Base-by-base conservation (phyloP, 1,140 invertebrate species). In the Psilanteris sp. region DNA sequence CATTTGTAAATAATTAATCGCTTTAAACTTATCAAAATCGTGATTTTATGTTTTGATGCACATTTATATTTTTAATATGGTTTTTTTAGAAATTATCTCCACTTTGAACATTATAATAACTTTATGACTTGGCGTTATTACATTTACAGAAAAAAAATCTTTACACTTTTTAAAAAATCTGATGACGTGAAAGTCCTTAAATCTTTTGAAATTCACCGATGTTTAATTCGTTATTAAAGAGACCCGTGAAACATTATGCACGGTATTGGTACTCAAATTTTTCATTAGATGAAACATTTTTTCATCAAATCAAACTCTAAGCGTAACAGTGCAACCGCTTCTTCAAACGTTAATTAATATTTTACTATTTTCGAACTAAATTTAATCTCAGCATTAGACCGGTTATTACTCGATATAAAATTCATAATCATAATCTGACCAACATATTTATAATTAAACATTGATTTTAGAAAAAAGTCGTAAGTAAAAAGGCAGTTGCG, bases 381-480 rank as follows among this genome's bases (percentile, higher is more conserved):
- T 54, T 37, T 39, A 16, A 9, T 7, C 7, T n/a, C n/a, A n/a
- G n/a, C n/a, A n/a, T n/a, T n/a, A 61, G 41, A 48, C 41, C 36
- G 29, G 26, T 61, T 37, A 37, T 61, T 27, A 7, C n/a, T 7
- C 18, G 2, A 1, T 15, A 32, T 29, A 29, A 41, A 57, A 44
- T 48, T 48, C 11, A 37, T 37, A 48, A 61, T n/a, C n/a, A n/a
- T n/a, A n/a, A n/a, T n/a, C n/a, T n/a, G n/a, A n/a, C 24, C 16
- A 18, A 39, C 43, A 29, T 32, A 10, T 8, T 64, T 64, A 41
- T 64, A 64, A 64, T 64, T 64, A 52, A 64, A 64, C 59, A 43
- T 64, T 36, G 59, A 64, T 52, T 62, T 50, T 22, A 43, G 24
- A 64, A 52, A 64, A 52, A 50, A 24, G 37, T 32, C 39, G 20